Conservation (phyloP, 2,797 vertebrate genomes). For the Sitta carolinensis region DNA sequence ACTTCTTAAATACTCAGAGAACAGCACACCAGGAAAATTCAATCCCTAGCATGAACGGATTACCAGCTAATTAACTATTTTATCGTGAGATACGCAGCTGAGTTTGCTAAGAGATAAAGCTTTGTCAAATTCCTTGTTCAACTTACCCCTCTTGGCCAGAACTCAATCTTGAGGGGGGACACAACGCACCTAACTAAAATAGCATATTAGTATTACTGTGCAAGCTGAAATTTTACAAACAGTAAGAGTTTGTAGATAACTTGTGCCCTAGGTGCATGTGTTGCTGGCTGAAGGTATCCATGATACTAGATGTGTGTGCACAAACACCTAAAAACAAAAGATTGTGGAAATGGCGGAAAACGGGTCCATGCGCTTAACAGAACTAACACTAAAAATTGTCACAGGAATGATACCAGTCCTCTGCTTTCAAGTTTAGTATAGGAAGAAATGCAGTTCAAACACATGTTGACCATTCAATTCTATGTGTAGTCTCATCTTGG, state of each 20-base stretch:
- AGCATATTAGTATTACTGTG: background rate
- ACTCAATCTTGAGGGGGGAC: background rate
- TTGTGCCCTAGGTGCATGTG: background rate
- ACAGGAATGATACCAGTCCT: background rate
- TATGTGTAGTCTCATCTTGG: background rate
- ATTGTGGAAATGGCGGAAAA: background rate
- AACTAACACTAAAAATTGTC: background rate
- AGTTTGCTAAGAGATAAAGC: constrained; percentile 49
- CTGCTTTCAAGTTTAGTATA: background rate
- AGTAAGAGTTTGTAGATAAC: background rate
- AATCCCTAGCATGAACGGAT: constrained; percentile 12
- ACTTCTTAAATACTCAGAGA: constrained; percentile 53
- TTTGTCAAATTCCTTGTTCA: constrained; percentile 36
- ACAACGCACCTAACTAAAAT: background rate
- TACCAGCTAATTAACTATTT: constrained; percentile 65
- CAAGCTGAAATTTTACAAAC: background rate
- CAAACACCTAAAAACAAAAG: background rate
- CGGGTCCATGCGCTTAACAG: background rate
- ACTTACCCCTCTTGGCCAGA: background rate
- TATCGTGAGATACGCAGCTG: constrained; percentile 34
- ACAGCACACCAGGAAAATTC: constrained; percentile 56
- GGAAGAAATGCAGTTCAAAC: background rate
- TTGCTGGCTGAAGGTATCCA: background rate
- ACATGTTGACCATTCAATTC: background rate
- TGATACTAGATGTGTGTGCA: background rate